Percentiles rank a stretch among this genome's conserved stretches.
Conservation (phyloP, 2,113 vertebrate genomes). For the Aix galericulata region DNA sequence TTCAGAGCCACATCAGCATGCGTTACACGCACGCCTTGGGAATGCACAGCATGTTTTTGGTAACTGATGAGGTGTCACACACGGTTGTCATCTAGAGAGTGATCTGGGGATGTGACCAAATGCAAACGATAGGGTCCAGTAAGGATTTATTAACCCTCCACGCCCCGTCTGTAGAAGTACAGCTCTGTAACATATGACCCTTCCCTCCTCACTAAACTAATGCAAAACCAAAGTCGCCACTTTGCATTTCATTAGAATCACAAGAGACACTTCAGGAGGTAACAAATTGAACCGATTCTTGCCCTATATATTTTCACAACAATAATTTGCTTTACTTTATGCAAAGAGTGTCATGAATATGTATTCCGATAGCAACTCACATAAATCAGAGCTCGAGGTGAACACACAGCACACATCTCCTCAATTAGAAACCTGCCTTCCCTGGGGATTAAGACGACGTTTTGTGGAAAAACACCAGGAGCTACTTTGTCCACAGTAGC, state of each 20-base stretch:
- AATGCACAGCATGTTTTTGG: neutral
- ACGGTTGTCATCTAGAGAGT: neutral
- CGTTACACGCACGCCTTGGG: rapidly evolving
- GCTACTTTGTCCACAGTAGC: neutral
- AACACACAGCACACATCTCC: neutral
- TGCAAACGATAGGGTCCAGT: neutral
- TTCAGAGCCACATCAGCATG: neutral
- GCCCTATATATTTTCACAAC: constrained; percentile 47
- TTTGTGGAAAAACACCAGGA: neutral
- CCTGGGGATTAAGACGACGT: neutral
- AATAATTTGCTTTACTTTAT: constrained; percentile 46
- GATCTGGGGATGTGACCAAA: neutral
- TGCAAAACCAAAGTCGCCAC: neutral
- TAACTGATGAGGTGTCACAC: neutral
- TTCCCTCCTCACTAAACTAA: neutral
- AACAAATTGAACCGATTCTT: constrained; percentile 27
- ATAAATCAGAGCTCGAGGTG: constrained; percentile 41
- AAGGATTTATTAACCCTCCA: neutral
- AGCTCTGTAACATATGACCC: neutral
- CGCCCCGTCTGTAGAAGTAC: neutral
- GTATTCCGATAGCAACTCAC: constrained; percentile 37
- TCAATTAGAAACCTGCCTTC: constrained; percentile 5
- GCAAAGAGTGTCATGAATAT: constrained; percentile 43
- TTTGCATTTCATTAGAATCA: neutral
- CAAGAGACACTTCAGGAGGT: constrained; percentile 23